Conservation (phyloP, 2,888 invertebrate genomes). For the Pollenia amentaria region DNA sequence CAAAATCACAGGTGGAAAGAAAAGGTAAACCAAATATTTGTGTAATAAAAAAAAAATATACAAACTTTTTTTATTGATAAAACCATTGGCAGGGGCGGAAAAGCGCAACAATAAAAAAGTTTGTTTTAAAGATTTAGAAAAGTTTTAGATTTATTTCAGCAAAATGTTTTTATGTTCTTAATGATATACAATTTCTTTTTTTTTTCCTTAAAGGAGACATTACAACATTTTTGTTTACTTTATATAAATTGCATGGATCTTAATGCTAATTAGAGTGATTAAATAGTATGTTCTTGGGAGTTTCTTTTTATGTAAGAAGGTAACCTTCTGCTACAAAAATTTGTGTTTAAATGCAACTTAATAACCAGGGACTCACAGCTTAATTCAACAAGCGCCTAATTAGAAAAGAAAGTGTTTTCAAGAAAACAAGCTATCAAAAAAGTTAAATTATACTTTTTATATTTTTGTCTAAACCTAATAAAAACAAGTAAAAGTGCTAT, state of each 20-base stretch:
- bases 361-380: too few species aligned
- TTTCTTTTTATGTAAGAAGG: neutral
- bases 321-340: too few species aligned
- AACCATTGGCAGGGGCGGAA: neutral
- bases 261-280: constrained; percentile 18
- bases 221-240: neutral
- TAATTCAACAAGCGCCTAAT: too few species aligned
- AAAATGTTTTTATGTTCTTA: neutral
- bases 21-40: constrained; percentile 22
- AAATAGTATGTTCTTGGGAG: neutral
- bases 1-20: neutral
- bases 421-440: too few species aligned
- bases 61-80: constrained; percentile 5
- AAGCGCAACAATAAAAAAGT: neutral
- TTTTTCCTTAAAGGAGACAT: neutral
- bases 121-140: constrained; percentile 1
- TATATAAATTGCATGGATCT: neutral
- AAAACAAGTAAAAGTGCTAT: too few species aligned
- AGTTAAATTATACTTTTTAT: too few species aligned
- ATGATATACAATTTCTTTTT: neutral
- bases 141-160: neutral
- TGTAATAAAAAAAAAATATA: neutral
- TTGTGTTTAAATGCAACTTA: too few species aligned
- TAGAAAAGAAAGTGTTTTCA: too few species aligned
- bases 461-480: too few species aligned